Evolutionary conservation across 2,113 vertebrate species (phyloP), one percentile per base, ranked within the genome.

Genomic region (Ptychochromis oligacanthus): DNA sequence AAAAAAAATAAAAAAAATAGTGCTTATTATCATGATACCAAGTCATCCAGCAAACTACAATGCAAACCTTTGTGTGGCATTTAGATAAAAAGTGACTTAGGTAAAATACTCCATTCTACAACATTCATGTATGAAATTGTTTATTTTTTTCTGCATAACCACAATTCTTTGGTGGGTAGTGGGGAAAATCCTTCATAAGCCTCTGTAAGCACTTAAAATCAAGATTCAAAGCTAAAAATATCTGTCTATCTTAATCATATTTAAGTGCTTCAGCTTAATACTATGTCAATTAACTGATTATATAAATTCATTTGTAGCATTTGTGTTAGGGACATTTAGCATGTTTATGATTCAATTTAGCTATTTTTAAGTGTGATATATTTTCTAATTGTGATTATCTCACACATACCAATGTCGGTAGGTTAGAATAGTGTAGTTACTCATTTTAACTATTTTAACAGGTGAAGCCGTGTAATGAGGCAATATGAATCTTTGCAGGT

Each of bases 211-310:
- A n/a, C 46, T 72, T 28, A 34, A n/a, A 13, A 54, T 31, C 26
- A 72, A 31, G 67, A 54, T 72, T n/a, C 49, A 72, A 54, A 72
- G 67, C 67, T 72, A 72, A 72, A 72, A 72, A 72, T 72, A 72
- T 72, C 49, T 72, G 52, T 72, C 31, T 34, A 54, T 72, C 26
- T 54, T 54, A 54, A 72, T 72, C 46, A 54, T 34, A 72, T 54
- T 72, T 34, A 72, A 54, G 11, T 54, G 46, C 26, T 54, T 72
- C 26, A 72, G 46, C 67, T 2, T 54, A 72, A 72, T 31, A 43
- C 26, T 26, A 54, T 12, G 1, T 55, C 18, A 55, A n/a, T 55
- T 55, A 55, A 3, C 20, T 11, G n/a, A 55, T 20, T 22, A n/a
- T 54, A 72, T 72, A 54, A 34, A 54, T 5, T 34, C 17, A 72